phyloP scores from a whole-genome alignment of 2,888 invertebrate genomes.

The Philopedon plagiatum region DNA sequence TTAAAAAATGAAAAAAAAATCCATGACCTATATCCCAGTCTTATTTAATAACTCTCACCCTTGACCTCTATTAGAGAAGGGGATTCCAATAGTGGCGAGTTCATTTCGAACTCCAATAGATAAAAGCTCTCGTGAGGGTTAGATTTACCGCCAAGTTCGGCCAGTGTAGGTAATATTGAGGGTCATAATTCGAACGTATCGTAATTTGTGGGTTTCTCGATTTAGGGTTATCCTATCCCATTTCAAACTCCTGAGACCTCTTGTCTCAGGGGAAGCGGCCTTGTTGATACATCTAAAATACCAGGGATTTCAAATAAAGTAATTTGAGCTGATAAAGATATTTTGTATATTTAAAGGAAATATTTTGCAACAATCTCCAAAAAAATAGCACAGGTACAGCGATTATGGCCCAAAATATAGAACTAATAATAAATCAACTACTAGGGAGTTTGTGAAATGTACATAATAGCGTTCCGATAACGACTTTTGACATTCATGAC shows the following conservation, averaged over 20 bases:
- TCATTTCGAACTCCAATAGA: not conserved
- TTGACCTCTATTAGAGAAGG: not conserved
- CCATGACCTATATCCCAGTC: no score
- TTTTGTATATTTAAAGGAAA: no score
- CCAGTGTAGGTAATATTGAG: constrained; percentile 1
- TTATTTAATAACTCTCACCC: not conserved
- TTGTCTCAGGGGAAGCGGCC: not conserved
- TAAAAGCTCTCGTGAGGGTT: constrained; percentile 12
- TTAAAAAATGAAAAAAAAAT: no score
- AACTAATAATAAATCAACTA: no score
- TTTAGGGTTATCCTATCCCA: not conserved
- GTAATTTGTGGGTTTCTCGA: constrained; percentile 16
- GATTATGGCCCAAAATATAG: no score
- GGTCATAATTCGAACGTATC: constrained; percentile 14
- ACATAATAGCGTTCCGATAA: no score
- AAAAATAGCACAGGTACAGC: no score
- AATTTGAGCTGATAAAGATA: no score
- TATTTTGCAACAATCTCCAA: no score
- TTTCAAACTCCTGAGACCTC: not conserved
- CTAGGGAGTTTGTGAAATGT: no score
- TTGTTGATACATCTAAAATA: not conserved
- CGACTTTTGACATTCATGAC: no score
- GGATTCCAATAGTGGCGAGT: not conserved
- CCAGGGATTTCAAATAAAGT: not conserved
- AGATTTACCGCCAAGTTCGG: not conserved